Conservation (phyloP, 2,888 invertebrate species). For the Polyploca ridens region DNA sequence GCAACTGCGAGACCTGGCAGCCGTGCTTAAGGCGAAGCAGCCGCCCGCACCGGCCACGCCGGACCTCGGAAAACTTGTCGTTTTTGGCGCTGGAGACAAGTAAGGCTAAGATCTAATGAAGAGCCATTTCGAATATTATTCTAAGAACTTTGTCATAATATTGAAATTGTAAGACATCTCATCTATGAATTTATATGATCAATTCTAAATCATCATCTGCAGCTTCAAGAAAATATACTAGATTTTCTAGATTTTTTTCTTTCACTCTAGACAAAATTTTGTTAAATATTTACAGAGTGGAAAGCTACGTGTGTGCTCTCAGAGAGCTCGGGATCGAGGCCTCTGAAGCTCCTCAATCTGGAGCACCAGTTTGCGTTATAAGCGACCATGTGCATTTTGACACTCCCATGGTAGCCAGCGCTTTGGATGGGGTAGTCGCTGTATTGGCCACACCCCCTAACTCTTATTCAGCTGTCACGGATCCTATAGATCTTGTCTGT, state of each 20-base stretch:
- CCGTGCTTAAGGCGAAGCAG: constrained; percentile 60
- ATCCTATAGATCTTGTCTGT: constrained; percentile 92
- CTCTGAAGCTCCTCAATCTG: constrained; percentile 62
- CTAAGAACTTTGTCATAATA: too few relatives aligned
- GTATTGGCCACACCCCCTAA: constrained; percentile 90
- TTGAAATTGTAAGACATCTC: too few relatives aligned
- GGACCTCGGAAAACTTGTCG: constrained; percentile 72
- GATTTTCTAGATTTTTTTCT: too few relatives aligned
- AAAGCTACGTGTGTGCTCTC: constrained; percentile 88
- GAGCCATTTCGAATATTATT: not conserved
- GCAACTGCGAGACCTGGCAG: constrained; percentile 71
- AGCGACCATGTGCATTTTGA: constrained; percentile 84
- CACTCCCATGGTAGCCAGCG: constrained; percentile 67
- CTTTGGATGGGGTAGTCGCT: constrained; percentile 77
- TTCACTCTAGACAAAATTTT: too few relatives aligned
- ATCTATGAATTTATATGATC: too few relatives aligned
- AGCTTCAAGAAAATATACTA: too few relatives aligned
- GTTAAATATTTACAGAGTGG: constrained; percentile 67
- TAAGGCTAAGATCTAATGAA: constrained; percentile 39
- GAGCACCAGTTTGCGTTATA: constrained; percentile 69
- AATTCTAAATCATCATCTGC: too few relatives aligned
- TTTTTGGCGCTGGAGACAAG: constrained; percentile 81
- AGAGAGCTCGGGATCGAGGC: constrained; percentile 86
- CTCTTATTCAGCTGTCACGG: constrained; percentile 91
- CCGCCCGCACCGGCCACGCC: constrained; percentile 71